Evolutionary conservation across 2,113 vertebrate species (phyloP).

Genomic region (Myotis davidii): DNA sequence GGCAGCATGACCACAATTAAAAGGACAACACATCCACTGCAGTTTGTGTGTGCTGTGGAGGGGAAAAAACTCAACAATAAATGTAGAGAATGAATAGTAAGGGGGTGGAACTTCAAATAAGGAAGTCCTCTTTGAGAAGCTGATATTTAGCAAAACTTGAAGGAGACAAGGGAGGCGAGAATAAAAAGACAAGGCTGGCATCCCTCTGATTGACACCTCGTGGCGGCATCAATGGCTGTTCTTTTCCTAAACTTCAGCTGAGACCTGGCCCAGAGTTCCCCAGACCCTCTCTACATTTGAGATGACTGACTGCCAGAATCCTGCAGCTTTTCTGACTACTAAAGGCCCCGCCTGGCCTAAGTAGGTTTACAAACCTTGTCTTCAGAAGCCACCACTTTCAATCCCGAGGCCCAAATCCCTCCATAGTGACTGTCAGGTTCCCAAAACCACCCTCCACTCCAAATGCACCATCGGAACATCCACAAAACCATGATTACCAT

Average conservation of each 20-base stretch:
- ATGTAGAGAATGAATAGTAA: not conserved
- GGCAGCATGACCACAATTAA: not conserved
- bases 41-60: not conserved
- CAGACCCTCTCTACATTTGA: conserved; percentile 9
- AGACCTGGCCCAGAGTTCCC: not conserved
- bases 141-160: conserved; percentile 7
- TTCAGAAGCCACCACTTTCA: not conserved
- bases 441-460: not conserved
- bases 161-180: not conserved
- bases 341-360: not conserved
- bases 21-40: not conserved
- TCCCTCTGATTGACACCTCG: not conserved
- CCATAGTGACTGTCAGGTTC: not conserved
- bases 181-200: not conserved
- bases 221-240: not conserved
- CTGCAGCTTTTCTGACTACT: not conserved
- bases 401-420: not conserved
- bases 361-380: not conserved
- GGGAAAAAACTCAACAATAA: not conserved
- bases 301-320: not conserved
- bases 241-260: not conserved
- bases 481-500: not conserved
- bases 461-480: not conserved
- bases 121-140: conserved; percentile 3
- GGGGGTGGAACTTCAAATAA: not conserved